Conservation (phyloP, 2,797 vertebrate species). For the Galago senegalensis region DNA sequence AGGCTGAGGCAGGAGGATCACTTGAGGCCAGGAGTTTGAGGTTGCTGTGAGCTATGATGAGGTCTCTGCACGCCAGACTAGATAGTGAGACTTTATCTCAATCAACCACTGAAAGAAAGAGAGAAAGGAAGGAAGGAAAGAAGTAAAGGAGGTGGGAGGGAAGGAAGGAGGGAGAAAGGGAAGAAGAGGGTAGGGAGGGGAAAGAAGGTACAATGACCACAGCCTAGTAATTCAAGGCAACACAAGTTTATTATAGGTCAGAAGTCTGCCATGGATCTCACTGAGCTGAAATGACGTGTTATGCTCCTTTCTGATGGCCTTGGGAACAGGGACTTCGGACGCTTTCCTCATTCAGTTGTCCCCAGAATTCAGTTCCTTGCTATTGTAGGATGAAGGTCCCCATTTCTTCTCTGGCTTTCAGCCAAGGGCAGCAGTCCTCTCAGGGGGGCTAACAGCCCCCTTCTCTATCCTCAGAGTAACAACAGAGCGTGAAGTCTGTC, state of each 20-base stretch:
- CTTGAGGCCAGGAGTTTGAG: not conserved
- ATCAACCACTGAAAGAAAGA: no score
- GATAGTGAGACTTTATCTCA: not conserved
- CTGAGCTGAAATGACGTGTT: not conserved
- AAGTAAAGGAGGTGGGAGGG: no score
- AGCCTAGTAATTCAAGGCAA: not conserved
- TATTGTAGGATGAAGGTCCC: not conserved
- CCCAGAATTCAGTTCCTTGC: not conserved
- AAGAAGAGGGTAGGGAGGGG: no score
- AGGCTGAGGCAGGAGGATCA: not conserved
- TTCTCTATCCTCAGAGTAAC: not conserved
- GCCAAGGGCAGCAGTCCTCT: no score
- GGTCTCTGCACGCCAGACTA: not conserved
- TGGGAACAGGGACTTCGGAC: no score
- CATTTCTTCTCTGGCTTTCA: not conserved
- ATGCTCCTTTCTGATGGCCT: not conserved
- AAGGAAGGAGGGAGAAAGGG: no score
- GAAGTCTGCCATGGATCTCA: not conserved
- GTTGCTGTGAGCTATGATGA: not conserved
- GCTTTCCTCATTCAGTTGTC: not conserved
- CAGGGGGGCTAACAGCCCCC: not conserved
- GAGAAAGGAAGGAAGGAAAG: no score
- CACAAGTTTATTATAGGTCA: not conserved
- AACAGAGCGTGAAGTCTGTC: not conserved
- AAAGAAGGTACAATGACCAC: not conserved